Percentiles rank a stretch among this genome's conserved stretches.
These are phyloP conservation scores for Eucriotettix oculatus DNA, from an alignment of 2,888 invertebrate species.

Conservation along the genomic window DNA sequence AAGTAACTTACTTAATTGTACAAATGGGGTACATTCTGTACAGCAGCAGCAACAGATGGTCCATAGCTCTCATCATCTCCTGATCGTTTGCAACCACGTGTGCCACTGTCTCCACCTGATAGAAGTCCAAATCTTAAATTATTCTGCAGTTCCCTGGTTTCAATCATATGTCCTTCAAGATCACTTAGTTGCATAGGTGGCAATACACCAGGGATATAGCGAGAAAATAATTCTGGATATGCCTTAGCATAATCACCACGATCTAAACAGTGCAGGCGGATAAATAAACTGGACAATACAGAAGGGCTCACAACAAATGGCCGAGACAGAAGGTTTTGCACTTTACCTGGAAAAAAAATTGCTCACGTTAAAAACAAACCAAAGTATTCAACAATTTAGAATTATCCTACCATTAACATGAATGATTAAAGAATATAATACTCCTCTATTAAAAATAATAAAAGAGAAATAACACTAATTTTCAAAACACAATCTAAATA, in stretches of 20 bases:
- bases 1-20: not conserved
- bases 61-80: constrained; percentile 11
- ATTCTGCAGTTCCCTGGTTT: constrained; percentile 8
- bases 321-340: constrained; percentile 6
- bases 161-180: constrained; percentile 9
- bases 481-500: no score
- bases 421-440: no score
- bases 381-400: no score
- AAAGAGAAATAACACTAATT: no score
- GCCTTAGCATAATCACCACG: constrained; percentile 7
- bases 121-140: constrained; percentile 1
- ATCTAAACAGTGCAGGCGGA: constrained; percentile 9
- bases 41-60: constrained; percentile 2
- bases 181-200: constrained; percentile 11
- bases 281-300: constrained; percentile 7
- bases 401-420: no score
- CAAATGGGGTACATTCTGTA: not conserved
- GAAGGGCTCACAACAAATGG: constrained; percentile 10
- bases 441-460: no score
- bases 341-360: constrained; percentile 5
- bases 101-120: not conserved
- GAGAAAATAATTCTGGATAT: constrained; percentile 11
- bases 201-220: constrained; percentile 11
- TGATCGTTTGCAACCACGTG: constrained; percentile 6
- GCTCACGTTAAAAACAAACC: no score